Evolutionary conservation across 2,113 vertebrate species (phyloP), one percentile per base, ranked within the genome.

Genomic region (Panurus biarmicus): DNA sequence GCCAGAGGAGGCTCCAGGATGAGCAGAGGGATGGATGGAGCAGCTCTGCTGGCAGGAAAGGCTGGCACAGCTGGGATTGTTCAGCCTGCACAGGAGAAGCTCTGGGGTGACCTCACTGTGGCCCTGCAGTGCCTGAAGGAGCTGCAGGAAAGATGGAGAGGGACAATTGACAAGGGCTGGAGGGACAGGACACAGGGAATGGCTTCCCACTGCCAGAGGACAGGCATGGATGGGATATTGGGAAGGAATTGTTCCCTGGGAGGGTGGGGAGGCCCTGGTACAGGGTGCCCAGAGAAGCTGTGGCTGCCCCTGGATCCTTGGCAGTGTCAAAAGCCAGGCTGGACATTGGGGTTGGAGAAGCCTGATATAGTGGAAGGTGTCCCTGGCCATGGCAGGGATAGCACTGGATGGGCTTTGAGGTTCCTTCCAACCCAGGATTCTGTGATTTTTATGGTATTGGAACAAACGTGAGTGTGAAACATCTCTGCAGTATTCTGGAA

Each of bases 371-470:
- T 4, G 31, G 29, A 1, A 42, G 13, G 10, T 15, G 45, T 33
- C 38, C 31, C 31, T 65, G 47, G 8, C 28, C 45, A 17, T 11
- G 35, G 35, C 28, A 3, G 22, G 23, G 11, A 5, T 23, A 9
- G 9, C 0, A 23, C 11, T 12, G 21, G 40, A 1, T 36, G 62
- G 40, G 6, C 0, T 47, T 47, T 38, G 2, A 1, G 10, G 23
- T 48, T 28, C 8, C 28, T 3, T 7, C 19, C 6, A 40, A 9
- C 24, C 4, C 9, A 58, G 11, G 24, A n/a, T 4, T 28, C 14
- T 23, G 9, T 29, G 24, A 42, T 69, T 58, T 58, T 50, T 40
- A 5, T n/a, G 5, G n/a, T 67, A 45, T 19, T 36, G 19, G 2
- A 84, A 64, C 12, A 19, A 35, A 5, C 29, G 20, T 67, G 71